Percentiles rank a stretch among this genome's conserved stretches.
Evolutionary conservation across 2,113 vertebrate genomes (phyloP).

Genomic region (Cercopithecus mona): DNA sequence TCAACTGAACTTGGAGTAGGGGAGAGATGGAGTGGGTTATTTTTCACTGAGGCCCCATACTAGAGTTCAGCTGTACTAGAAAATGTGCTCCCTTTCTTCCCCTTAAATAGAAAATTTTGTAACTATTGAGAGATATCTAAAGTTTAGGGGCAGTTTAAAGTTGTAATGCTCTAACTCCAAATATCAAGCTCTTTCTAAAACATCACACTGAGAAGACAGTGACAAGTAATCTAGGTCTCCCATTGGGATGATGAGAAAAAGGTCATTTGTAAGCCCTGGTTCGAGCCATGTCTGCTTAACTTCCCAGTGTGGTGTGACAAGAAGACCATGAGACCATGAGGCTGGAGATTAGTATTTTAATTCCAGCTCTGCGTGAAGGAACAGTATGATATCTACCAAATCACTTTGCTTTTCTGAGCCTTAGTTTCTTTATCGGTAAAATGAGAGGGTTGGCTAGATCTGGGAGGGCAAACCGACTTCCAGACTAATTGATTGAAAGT

Average conservation of each 20-base stretch:
- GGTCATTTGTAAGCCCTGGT: neutral
- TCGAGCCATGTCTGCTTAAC: neutral
- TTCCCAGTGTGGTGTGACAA: neutral
- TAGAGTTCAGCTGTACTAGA: constrained; percentile 58
- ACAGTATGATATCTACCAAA: neutral
- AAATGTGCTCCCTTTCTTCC: constrained; percentile 47
- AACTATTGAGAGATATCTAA: neutral
- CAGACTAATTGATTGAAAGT: neutral
- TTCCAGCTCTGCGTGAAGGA: neutral
- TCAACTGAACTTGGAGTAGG: neutral
- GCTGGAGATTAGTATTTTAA: neutral
- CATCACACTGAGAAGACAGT: neutral
- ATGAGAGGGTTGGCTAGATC: neutral
- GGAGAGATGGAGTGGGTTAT: constrained; percentile 51
- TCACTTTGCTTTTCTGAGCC: neutral
- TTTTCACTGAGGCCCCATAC: constrained; percentile 72
- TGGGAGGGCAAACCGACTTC: neutral
- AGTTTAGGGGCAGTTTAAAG: neutral
- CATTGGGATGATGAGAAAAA: neutral
- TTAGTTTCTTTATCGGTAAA: neutral
- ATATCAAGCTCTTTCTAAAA: neutral
- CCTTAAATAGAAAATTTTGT: constrained; percentile 30
- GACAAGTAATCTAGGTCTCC: neutral
- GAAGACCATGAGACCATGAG: neutral
- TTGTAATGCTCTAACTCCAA: neutral